Percentiles rank a stretch among this genome's conserved stretches.
phyloP scores from a whole-genome alignment of 2,888 invertebrate species.

The Magallana nippona region DNA sequence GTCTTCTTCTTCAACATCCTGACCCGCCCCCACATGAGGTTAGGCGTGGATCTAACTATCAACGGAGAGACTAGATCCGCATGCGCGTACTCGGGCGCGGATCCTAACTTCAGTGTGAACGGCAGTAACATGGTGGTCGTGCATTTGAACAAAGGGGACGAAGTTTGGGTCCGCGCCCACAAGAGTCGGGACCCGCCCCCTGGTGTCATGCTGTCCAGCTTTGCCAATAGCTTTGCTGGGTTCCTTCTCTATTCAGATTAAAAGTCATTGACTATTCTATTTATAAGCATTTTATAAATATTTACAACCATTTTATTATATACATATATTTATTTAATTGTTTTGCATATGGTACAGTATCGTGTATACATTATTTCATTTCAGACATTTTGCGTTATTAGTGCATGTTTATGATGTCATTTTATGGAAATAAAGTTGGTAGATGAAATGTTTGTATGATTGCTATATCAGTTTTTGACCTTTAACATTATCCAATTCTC shows the following conservation, averaged over 20 bases:
- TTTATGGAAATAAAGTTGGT: no score
- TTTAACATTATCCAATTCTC: no score
- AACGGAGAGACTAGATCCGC: slow-evolving; percentile 9
- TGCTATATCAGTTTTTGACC: no score
- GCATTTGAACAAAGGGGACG: slow-evolving; percentile 47
- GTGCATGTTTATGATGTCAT: no score
- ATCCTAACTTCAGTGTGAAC: slow-evolving; percentile 42
- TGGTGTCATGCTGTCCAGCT: slow-evolving; percentile 16
- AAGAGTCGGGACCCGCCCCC: slow-evolving; percentile 14
- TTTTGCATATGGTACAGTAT: no score
- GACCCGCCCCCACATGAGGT: slow-evolving; percentile 1
- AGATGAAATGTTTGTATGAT: no score
- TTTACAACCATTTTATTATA: not conserved
- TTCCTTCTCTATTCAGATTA: not conserved
- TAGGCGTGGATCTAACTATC: slow-evolving; percentile 19
- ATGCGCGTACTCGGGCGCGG: not conserved
- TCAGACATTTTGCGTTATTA: no score
- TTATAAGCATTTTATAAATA: not conserved
- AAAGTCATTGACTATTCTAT: not conserved
- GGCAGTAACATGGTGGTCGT: slow-evolving; percentile 54
- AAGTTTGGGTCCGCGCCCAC: slow-evolving; percentile 56
- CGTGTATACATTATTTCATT: no score
- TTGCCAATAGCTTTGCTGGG: slow-evolving; percentile 7
- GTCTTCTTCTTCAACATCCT: slow-evolving; percentile 22
- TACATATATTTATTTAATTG: no score